A percentile compares a stretch with the other conserved stretches of the same genome.
These are phyloP conservation scores for Rhinella marina DNA, from an alignment of 2,797 vertebrate genomes.

Conservation along the genomic window DNA sequence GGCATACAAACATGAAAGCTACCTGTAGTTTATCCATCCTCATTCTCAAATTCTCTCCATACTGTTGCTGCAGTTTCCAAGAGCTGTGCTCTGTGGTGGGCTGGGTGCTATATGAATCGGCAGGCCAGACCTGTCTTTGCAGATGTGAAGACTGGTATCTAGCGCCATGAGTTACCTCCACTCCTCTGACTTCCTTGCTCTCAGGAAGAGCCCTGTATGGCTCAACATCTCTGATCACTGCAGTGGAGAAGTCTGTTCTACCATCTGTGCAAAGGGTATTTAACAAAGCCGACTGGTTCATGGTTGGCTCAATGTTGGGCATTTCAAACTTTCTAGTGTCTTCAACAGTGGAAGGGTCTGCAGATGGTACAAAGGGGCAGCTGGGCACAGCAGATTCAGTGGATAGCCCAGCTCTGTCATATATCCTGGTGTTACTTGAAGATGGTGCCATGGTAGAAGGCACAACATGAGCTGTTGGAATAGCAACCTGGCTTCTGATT, in stretches of 20 bases:
- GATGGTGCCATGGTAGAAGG: slow-evolving; percentile 88
- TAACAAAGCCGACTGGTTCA: slow-evolving; percentile 87
- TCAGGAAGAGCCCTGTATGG: slow-evolving; percentile 84
- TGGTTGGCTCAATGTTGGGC: slow-evolving; percentile 84
- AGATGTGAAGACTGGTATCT: slow-evolving; percentile 65
- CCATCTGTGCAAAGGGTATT: slow-evolving; percentile 83
- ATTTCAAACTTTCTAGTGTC: slow-evolving; percentile 86
- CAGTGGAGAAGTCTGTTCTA: slow-evolving; percentile 62
- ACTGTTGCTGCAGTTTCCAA: slow-evolving; percentile 85
- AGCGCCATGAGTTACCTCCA: slow-evolving; percentile 69
- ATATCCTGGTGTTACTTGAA: slow-evolving; percentile 78
- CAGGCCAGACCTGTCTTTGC: slow-evolving; percentile 79
- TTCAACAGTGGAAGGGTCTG: slow-evolving; percentile 79
- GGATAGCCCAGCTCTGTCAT: slow-evolving; percentile 62
- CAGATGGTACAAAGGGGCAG: slow-evolving; percentile 77
- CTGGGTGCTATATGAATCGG: slow-evolving; percentile 71
- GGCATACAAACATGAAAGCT: slow-evolving; percentile 39
- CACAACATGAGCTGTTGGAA: slow-evolving; percentile 98
- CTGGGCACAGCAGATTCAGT: neutral
- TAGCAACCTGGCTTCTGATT: slow-evolving; percentile 91
- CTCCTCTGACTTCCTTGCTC: slow-evolving; percentile 68
- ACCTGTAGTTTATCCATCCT: slow-evolving; percentile 97
- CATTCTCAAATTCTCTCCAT: slow-evolving; percentile 85
- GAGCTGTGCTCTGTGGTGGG: slow-evolving; percentile 75
- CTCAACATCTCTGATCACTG: slow-evolving; percentile 71